Evolutionary conservation across 2,113 vertebrate genomes (phyloP).

Genomic region (Ardeotis arabs): DNA sequence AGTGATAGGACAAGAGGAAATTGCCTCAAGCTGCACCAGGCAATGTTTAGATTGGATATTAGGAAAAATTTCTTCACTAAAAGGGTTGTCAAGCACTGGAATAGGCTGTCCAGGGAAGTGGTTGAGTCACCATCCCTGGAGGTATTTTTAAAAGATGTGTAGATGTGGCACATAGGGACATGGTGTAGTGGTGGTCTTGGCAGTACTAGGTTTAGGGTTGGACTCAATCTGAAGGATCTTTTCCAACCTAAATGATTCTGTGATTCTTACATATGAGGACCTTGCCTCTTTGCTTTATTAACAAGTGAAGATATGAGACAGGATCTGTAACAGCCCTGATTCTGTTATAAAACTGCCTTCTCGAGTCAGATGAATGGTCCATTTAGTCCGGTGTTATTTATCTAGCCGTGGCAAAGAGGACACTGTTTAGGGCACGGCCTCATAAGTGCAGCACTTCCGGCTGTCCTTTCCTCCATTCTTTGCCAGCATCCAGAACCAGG

Average conservation of each 20-base stretch:
- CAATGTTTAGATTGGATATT: not conserved
- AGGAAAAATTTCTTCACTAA: rapidly evolving
- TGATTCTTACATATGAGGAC: rapidly evolving
- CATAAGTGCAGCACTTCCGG: not conserved
- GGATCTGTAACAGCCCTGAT: not conserved
- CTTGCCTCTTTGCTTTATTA: not conserved
- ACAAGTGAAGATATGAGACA: not conserved
- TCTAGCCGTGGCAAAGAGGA: not conserved
- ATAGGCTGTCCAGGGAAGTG: not conserved
- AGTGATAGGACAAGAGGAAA: rapidly evolving
- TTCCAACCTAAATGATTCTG: not conserved
- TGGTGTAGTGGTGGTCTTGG: not conserved
- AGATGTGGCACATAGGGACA: too few relatives aligned
- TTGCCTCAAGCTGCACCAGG: rapidly evolving
- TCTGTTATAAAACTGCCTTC: not conserved
- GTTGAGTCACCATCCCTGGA: not conserved
- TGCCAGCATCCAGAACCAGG: not conserved
- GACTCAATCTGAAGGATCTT: not conserved
- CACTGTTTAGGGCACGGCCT: not conserved
- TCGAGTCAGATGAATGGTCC: not conserved
- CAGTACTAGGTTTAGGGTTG: not conserved
- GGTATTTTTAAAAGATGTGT: not conserved
- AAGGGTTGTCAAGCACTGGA: not conserved
- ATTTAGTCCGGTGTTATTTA: not conserved
- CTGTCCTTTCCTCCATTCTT: not conserved